These are phyloP conservation scores for Enchytraeus crypticus DNA, from an alignment of 2,888 invertebrate genomes.

Conservation along the genomic window DNA sequence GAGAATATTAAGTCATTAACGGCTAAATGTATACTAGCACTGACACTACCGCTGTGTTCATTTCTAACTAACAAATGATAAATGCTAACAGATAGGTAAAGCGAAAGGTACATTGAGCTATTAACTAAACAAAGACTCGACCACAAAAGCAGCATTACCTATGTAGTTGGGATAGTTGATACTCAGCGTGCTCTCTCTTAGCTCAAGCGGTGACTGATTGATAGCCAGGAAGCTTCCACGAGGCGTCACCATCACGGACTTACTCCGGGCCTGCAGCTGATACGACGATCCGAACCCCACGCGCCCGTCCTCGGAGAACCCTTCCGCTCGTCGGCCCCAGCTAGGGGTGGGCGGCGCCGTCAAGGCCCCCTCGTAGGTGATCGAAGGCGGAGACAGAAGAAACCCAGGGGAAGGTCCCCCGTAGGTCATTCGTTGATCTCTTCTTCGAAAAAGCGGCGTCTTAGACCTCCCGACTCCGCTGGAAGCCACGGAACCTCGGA, in stretches of 20 bases:
- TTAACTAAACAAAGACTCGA: too few species aligned
- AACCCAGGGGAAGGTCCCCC: background rate
- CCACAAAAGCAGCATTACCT: too few species aligned
- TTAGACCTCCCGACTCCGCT: too few species aligned
- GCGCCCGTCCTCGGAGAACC: background rate
- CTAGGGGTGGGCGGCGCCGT: slow-evolving; percentile 16
- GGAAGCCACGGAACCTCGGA: background rate
- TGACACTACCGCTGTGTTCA: too few species aligned
- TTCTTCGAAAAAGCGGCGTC: too few species aligned
- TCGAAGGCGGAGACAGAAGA: slow-evolving; percentile 17
- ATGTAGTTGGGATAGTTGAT: slow-evolving; percentile 25
- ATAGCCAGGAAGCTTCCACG: slow-evolving; percentile 23
- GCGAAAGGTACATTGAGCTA: too few species aligned
- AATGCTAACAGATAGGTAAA: too few species aligned
- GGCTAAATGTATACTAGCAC: too few species aligned
- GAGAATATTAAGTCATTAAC: too few species aligned
- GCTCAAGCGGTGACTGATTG: slow-evolving; percentile 24
- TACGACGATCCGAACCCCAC: slow-evolving; percentile 10
- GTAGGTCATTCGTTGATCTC: too few species aligned
- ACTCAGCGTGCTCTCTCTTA: slow-evolving; percentile 25
- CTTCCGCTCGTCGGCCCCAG: background rate
- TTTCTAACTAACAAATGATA: too few species aligned
- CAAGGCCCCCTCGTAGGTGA: slow-evolving; percentile 21
- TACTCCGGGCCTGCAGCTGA: slow-evolving; percentile 12
- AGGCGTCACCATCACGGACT: slow-evolving; percentile 23